Evolutionary conservation across 1,140 invertebrate genomes (phyloP).

Genomic region (Formica selysi): DNA sequence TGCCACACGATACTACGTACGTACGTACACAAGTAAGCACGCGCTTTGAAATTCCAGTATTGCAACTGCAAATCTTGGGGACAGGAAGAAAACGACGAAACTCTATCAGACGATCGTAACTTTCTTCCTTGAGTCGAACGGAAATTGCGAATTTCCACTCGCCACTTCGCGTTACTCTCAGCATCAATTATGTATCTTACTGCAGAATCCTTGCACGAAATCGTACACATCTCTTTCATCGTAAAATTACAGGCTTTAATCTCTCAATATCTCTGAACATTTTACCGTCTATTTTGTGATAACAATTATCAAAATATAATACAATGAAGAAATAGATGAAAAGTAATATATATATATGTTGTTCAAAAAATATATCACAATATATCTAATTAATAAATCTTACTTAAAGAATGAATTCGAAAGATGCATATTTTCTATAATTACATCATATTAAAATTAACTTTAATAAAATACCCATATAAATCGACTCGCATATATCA

Average conservation of each 20-base stretch:
- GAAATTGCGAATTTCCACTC: constrained; percentile 44
- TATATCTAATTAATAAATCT: constrained; percentile 2
- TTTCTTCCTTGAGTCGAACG: constrained; percentile 20
- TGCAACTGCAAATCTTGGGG: not conserved
- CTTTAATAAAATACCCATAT: not conserved
- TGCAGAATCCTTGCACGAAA: constrained; percentile 1
- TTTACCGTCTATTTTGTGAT: not conserved
- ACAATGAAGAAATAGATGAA: not conserved
- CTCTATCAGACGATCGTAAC: constrained; percentile 37
- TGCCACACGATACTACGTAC: not conserved
- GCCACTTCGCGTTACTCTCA: constrained; percentile 21
- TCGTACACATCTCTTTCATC: not conserved
- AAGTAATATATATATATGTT: not conserved
- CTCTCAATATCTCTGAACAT: not conserved
- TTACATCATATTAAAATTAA: not conserved
- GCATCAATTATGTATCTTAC: constrained; percentile 40
- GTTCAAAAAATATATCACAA: not conserved
- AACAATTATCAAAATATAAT: not conserved
- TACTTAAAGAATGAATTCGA: not conserved
- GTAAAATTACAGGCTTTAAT: not conserved
- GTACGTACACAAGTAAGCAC: not conserved
- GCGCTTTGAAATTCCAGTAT: constrained; percentile 4
- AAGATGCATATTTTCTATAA: too few species aligned
- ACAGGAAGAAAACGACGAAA: constrained; percentile 24
- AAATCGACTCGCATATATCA: not conserved